These are phyloP conservation scores for Silurus asotus DNA, from an alignment of 2,113 vertebrate genomes.

Conservation along the genomic window DNA sequence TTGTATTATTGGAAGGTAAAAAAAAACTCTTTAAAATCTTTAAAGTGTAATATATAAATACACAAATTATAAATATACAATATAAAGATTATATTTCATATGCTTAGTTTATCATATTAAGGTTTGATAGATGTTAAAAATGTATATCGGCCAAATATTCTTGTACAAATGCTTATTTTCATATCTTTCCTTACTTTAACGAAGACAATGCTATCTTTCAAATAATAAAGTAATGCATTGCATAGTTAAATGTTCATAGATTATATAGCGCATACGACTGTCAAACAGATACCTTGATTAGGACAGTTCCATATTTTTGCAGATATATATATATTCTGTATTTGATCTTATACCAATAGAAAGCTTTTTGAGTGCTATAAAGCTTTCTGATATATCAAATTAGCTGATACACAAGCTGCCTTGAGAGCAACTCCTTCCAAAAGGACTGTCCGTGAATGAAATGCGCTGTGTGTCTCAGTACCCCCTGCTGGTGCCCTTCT, in stretches of 20 bases:
- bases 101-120: not conserved
- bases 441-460: slow-evolving; percentile 51
- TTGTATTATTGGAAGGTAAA: not conserved
- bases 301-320: not conserved
- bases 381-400: not conserved
- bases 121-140: too few relatives aligned
- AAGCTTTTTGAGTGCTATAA: not conserved
- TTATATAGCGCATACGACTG: not conserved
- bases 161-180: not conserved
- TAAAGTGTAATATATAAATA: not conserved
- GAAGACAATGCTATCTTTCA: not conserved
- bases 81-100: not conserved
- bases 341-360: not conserved
- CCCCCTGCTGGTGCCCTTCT: slow-evolving; percentile 82
- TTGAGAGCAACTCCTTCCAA: slow-evolving; percentile 60
- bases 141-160: too few relatives aligned
- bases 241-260: not conserved
- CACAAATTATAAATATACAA: not conserved
- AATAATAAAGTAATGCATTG: not conserved
- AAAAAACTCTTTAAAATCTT: too few relatives aligned
- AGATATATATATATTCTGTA: not conserved
- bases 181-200: not conserved
- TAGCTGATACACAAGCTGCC: slow-evolving; percentile 30
- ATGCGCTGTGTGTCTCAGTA: slow-evolving; percentile 64
- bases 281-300: not conserved